Evolutionary conservation across 37 sponge, comb jelly and placozoan genomes (phyloP).

Genomic region (Beroe ovata): DNA sequence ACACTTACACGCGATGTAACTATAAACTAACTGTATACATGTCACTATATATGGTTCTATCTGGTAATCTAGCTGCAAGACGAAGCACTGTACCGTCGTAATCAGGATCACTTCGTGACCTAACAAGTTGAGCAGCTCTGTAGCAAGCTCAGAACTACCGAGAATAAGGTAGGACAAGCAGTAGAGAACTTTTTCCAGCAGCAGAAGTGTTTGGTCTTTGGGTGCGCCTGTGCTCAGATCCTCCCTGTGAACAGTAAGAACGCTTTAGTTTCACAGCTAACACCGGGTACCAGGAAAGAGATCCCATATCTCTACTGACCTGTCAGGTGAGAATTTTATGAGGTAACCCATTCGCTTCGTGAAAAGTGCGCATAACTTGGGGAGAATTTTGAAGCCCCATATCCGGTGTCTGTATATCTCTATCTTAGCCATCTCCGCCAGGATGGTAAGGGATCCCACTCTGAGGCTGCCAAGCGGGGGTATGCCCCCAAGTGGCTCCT

Average conservation of each 20-base stretch:
- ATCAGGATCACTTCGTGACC: conserved; percentile 38
- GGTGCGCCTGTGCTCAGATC: neutral
- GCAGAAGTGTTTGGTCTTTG: conserved; percentile 37
- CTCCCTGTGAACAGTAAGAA: conserved; percentile 60
- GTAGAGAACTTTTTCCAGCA: conserved; percentile 17
- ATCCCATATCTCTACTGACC: conserved; percentile 20
- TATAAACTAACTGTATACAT: too few species aligned
- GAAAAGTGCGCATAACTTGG: conserved; percentile 3
- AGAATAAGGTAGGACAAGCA: conserved; percentile 43
- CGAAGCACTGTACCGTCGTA: conserved; percentile 62
- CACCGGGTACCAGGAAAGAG: too few species aligned
- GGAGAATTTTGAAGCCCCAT: conserved; percentile 13
- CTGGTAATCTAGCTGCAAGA: too few species aligned
- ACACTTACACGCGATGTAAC: too few species aligned
- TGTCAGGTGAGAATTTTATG: conserved; percentile 20
- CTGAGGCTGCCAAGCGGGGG: conserved; percentile 61
- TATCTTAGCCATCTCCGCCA: conserved; percentile 32
- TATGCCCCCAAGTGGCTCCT: conserved; percentile 54
- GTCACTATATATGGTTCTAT: too few species aligned
- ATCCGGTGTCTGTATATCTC: conserved; percentile 20
- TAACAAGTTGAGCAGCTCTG: neutral
- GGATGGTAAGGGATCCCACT: conserved; percentile 37
- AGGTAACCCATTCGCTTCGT: conserved; percentile 26
- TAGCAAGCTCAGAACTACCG: conserved; percentile 12
- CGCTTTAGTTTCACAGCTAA: too few species aligned